Base-by-base conservation (phyloP, 2,113 vertebrate genomes). In the Pterophyllum scalare region DNA sequence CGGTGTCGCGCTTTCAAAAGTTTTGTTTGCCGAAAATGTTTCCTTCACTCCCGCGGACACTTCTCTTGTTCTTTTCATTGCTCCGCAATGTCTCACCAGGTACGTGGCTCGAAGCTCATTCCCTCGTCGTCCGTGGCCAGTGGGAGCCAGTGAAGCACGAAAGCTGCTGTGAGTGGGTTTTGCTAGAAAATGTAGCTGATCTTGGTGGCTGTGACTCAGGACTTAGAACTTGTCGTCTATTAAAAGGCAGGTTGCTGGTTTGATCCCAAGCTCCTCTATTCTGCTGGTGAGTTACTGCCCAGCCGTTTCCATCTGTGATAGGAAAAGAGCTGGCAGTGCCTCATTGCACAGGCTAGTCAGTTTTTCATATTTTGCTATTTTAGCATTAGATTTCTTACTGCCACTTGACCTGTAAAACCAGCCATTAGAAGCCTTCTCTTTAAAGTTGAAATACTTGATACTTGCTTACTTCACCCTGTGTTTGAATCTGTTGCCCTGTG, bases 341-440 rank as follows among this genome's bases (percentile, higher is more conserved):
- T 20, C 19, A 31, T 33, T 11, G 3, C 26, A 54, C 46, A 72
- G 26, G 19, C 20, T 54, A 72, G 26, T 70, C 65, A 31, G 65
- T 72, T 72, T 54, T 72, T 54, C 67, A 54, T 72, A 72, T 72
- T 54, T 72, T 54, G 26, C 26, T 72, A n/a, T 52, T 72, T 33
- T 52, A 72, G 10, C 65, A 72, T 31, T 31, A 20, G 65, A 3
- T 33, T 49, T 70, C 24, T 70, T 72, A 52, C 43, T 31, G 17
- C 65, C 24, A 72, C 67, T 54, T 72, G 67, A 72, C 67, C 46
- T 72, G 67, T 72, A 33, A 54, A 33, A 72, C 3, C 19, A 54
- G 15, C 11, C 14, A 72, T 31, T 54, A 33, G 11, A 54, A 72
- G 65, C 24, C 43, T 52, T 52, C 65, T 52, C 43, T 52, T 20